Base-by-base conservation (phyloP, 2,113 vertebrate genomes). In the Pterocles burchelli region DNA sequence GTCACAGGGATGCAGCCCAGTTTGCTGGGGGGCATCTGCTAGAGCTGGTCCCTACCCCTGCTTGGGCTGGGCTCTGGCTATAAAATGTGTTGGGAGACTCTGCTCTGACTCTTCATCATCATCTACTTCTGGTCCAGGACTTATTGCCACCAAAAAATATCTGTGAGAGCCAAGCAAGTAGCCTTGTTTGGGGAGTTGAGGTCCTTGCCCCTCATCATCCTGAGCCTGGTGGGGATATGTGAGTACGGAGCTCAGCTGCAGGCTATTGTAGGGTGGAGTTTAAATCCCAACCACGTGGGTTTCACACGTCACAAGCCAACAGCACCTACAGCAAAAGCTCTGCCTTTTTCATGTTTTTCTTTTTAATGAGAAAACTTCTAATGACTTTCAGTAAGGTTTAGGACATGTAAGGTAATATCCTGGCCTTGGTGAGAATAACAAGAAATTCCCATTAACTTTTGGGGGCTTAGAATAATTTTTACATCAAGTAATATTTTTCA, bases 1-100 rank as follows among this genome's bases (percentile, higher is more conserved):
- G 55, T 33, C 43, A 26, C 21, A n/a, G 33, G 51, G 70, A 21
- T 57, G 48, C n/a, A 41, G 22, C n/a, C 22, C 12, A 45, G n/a
- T 41, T 34, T 72, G 88, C 43, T 58, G 62, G 34, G 43, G 8
- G 26, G 34, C 17, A 24, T 31, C 49, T 26, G 34, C 34, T 11
- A 31, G 18, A 58, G 11, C 9, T 48, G 29, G 28, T 10, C 31
- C 34, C 63, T 73, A 49, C 11, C 45, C 59, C 41, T 17, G 59
- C 29, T 72, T 1, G 0, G 58, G 65, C 51, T 54, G 20, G 10
- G 41, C 1, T 51, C n/a, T 58, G 46, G 46, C 21, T 11, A 3
- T 17, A 9, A 63, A 82, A 21, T 0, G 0, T 20, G 10, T 31
- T 28, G 59, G 46, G 12, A 38, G 13, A 22, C 28, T 34, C 49